Evolutionary conservation across 2,113 vertebrate species (phyloP).

Genomic region (Nanorana parkeri): DNA sequence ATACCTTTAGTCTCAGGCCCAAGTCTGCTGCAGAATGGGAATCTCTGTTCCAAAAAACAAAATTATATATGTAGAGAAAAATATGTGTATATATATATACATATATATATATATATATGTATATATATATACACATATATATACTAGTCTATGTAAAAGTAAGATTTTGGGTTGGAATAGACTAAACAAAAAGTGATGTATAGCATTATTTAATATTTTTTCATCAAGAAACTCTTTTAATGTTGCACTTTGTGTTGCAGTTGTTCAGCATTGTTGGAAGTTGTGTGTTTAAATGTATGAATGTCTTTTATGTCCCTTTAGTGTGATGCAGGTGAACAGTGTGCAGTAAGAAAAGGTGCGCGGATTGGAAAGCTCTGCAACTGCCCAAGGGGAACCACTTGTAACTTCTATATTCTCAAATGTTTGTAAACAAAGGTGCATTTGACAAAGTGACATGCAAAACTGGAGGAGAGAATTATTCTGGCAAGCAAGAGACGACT

Average conservation of each 20-base stretch:
- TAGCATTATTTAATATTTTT: too few species aligned
- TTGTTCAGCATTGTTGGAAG: too few species aligned
- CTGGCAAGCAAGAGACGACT: not conserved
- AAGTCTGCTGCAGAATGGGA: too few species aligned
- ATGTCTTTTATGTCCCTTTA: slow-evolving; percentile 45
- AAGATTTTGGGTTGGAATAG: too few species aligned
- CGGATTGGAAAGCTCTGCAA: slow-evolving; percentile 78
- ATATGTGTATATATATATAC: too few species aligned
- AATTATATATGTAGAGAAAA: too few species aligned
- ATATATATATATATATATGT: too few species aligned
- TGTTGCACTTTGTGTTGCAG: not conserved
- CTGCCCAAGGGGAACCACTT: slow-evolving; percentile 74
- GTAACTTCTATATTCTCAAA: slow-evolving; percentile 75
- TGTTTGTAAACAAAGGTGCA: slow-evolving; percentile 69
- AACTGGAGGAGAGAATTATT: not conserved
- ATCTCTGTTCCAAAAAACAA: too few species aligned
- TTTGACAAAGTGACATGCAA: not conserved
- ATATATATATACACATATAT: too few species aligned
- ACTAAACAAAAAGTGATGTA: too few species aligned
- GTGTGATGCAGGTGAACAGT: slow-evolving; percentile 75
- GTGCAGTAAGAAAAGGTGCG: slow-evolving; percentile 76
- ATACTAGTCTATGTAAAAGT: too few species aligned
- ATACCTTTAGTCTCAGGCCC: too few species aligned
- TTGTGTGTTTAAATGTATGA: not conserved
- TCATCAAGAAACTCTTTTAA: not conserved